Evolutionary conservation across 2,888 invertebrate genomes (phyloP).

Genomic region (Cabera pusaria): DNA sequence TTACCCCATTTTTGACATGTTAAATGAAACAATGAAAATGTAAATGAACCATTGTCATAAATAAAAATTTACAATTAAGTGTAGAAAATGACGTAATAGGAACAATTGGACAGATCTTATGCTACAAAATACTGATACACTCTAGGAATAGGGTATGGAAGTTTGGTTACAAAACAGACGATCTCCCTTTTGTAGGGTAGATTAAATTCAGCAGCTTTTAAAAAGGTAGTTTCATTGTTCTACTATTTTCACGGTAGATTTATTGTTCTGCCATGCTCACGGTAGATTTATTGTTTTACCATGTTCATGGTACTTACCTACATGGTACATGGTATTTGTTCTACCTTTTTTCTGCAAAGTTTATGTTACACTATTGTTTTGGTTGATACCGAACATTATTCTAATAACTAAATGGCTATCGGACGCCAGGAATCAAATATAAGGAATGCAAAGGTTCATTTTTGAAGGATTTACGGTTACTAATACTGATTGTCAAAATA

Average conservation of each 20-base stretch:
- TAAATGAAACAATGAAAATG: slow-evolving; percentile 1
- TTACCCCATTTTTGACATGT: no score
- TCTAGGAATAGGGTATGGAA: slow-evolving; percentile 62
- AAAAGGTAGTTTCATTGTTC: no score
- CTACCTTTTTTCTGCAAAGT: no score
- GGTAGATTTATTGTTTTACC: no score
- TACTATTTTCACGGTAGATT: slow-evolving; percentile 6
- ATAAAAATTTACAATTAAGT: slow-evolving; percentile 26
- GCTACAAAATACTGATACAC: slow-evolving; percentile 75
- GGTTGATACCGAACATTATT: slow-evolving; percentile 37
- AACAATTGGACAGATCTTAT: slow-evolving; percentile 70
- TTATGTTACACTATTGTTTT: no score
- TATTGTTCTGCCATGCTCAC: no score
- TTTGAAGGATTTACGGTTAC: slow-evolving; percentile 42
- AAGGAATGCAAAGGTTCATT: slow-evolving; percentile 63
- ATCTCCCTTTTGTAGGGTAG: no score
- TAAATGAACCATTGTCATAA: slow-evolving; percentile 17
- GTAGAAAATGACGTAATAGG: slow-evolving; percentile 50
- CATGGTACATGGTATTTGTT: no score
- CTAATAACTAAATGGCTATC: slow-evolving; percentile 54
- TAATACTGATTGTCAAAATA: slow-evolving; percentile 57
- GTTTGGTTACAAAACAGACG: slow-evolving; percentile 55
- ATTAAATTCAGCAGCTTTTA: not conserved
- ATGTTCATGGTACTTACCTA: no score
- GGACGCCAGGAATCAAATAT: slow-evolving; percentile 57